These are phyloP conservation scores for Parotia lawesii DNA, from an alignment of 2,113 vertebrate genomes.

Conservation along the genomic window DNA sequence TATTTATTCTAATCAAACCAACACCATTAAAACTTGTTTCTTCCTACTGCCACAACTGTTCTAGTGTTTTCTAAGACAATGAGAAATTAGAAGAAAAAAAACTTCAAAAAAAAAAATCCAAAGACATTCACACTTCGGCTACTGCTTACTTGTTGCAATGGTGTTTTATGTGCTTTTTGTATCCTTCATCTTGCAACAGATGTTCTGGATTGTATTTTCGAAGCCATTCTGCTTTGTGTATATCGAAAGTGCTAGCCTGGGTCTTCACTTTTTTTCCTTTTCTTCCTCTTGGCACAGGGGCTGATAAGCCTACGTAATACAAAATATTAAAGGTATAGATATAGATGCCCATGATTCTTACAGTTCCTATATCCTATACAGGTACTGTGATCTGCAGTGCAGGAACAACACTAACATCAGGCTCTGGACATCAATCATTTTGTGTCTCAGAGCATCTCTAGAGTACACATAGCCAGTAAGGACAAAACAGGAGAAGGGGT, in stretches of 20 bases:
- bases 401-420: not conserved
- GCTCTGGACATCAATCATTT: rapidly evolving
- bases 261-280: slow-evolving; percentile 98
- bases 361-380: not conserved
- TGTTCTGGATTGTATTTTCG: slow-evolving; percentile 97
- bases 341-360: not conserved
- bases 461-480: not conserved
- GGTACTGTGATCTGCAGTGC: not conserved
- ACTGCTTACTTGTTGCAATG: slow-evolving; percentile 96
- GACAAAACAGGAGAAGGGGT: not conserved
- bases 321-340: not conserved
- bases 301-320: slow-evolving; percentile 82
- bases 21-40: not conserved
- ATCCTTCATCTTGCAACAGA: slow-evolving; percentile 94
- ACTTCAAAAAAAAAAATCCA: not conserved
- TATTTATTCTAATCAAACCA: not conserved
- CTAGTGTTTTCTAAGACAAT: not conserved
- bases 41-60: not conserved
- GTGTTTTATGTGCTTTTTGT: slow-evolving; percentile 98
- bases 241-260: slow-evolving; percentile 94
- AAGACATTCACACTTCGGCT: not conserved
- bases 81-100: not conserved
- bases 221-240: slow-evolving; percentile 98
- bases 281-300: slow-evolving; percentile 93
- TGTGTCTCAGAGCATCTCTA: not conserved